Conservation (phyloP, 2,113 vertebrate genomes). For the Indicator indicator region DNA sequence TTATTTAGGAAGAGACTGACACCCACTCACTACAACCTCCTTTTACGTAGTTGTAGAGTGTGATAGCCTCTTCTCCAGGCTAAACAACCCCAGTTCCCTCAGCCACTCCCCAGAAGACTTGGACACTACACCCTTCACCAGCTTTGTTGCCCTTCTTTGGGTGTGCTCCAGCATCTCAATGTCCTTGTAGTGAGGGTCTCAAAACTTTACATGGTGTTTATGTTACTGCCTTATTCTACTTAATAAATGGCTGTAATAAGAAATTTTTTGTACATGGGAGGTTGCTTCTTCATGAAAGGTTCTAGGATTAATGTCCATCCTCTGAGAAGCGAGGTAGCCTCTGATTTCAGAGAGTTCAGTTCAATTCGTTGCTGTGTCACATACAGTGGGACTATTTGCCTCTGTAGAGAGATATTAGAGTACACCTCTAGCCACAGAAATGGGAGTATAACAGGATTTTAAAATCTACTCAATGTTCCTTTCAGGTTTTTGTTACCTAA, state of each 20-base stretch:
- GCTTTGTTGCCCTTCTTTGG: not conserved
- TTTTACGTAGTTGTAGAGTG: not conserved
- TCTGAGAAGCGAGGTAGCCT: not conserved
- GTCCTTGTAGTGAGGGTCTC: not conserved
- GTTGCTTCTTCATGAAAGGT: not conserved
- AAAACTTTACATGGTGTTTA: not conserved
- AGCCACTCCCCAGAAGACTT: not conserved
- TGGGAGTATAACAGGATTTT: not conserved
- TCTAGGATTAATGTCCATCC: not conserved
- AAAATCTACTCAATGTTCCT: not conserved
- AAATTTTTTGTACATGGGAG: not conserved
- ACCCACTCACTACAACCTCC: not conserved
- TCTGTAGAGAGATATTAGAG: not conserved
- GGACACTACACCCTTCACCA: not conserved
- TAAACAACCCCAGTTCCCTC: not conserved
- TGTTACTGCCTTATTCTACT: not conserved
- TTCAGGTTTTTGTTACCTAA: not conserved
- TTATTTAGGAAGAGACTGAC: not conserved
- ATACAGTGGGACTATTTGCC: not conserved
- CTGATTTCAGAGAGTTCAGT: not conserved
- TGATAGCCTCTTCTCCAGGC: not conserved
- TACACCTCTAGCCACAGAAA: not conserved
- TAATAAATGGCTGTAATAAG: not conserved
- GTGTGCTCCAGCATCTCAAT: not conserved
- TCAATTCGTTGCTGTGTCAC: not conserved